Conservation (phyloP, 1,140 invertebrate species). For the Hylaeus anthracinus region DNA sequence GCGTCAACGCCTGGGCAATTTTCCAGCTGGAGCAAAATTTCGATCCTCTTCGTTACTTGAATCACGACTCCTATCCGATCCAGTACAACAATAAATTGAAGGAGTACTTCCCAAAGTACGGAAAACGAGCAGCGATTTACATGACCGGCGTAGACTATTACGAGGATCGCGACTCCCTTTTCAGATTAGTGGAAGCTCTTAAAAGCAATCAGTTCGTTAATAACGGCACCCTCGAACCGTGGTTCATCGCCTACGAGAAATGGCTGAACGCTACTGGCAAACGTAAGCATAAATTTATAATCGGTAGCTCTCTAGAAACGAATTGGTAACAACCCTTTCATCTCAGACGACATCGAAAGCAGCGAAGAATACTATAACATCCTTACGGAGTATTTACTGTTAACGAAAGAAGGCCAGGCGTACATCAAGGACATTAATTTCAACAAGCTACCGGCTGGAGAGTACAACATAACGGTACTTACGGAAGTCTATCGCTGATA, state of each 20-base stretch:
- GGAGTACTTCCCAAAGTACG: constrained; percentile 80
- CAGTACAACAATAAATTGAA: constrained; percentile 76
- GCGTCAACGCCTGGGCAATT: constrained; percentile 78
- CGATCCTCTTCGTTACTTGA: constrained; percentile 83
- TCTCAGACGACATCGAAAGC: constrained; percentile 65
- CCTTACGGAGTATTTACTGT: constrained; percentile 75
- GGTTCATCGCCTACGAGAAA: constrained; percentile 72
- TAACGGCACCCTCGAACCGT: constrained; percentile 74
- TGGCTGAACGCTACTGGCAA: constrained; percentile 67
- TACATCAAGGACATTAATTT: constrained; percentile 79
- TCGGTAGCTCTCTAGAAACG: neutral
- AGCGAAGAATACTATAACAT: constrained; percentile 74
- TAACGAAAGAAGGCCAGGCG: constrained; percentile 75
- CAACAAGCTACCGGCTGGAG: constrained; percentile 68
- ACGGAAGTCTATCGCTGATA: constrained; percentile 30
- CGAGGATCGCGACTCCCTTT: constrained; percentile 69
- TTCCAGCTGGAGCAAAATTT: constrained; percentile 82
- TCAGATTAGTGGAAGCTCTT: constrained; percentile 64
- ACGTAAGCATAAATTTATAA: constrained; percentile 56
- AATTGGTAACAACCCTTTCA: neutral
- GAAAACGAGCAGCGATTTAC: constrained; percentile 80
- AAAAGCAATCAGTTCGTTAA: constrained; percentile 75
- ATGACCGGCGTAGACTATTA: constrained; percentile 78
- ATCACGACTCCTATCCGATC: constrained; percentile 79
- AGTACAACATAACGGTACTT: constrained; percentile 78